phyloP scores from a whole-genome alignment of 2,797 vertebrate genomes.

The Acestrorhynchus altus region DNA sequence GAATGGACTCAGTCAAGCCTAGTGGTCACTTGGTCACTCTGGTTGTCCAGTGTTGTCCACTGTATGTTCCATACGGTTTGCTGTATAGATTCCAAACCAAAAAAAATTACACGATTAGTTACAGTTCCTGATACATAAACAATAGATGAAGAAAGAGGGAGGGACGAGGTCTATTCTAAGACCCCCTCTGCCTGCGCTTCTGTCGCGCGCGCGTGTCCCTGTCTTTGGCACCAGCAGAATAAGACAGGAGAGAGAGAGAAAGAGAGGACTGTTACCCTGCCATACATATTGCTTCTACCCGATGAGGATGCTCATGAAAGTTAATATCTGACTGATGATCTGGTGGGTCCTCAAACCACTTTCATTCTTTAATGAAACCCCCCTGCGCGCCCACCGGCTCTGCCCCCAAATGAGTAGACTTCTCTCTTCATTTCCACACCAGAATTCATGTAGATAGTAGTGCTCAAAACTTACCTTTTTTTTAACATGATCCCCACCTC shows the following conservation, averaged over 20 bases:
- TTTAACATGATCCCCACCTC: too few species aligned
- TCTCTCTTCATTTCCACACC: background rate
- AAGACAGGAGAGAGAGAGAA: too few species aligned
- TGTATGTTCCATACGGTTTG: too few species aligned
- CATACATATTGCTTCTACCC: background rate
- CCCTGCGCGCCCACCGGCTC: background rate
- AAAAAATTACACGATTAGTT: too few species aligned
- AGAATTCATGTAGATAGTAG: background rate
- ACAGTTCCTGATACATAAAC: too few species aligned
- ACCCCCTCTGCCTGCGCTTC: too few species aligned
- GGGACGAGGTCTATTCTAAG: background rate
- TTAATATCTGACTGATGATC: too few species aligned
- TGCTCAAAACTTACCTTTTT: conserved; percentile 6
- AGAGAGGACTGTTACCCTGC: too few species aligned
- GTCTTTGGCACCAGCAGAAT: background rate
- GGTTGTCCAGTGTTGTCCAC: too few species aligned
- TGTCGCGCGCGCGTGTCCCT: background rate
- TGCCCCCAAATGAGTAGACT: background rate
- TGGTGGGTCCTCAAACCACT: background rate
- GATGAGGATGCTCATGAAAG: background rate
- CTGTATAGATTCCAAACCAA: too few species aligned
- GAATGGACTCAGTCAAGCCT: too few species aligned
- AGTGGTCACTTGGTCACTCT: too few species aligned
- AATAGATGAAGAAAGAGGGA: background rate
- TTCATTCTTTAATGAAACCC: conserved; percentile 5